phyloP scores from a whole-genome alignment of 2,888 invertebrate species.

The Heterodera filipjevi region DNA sequence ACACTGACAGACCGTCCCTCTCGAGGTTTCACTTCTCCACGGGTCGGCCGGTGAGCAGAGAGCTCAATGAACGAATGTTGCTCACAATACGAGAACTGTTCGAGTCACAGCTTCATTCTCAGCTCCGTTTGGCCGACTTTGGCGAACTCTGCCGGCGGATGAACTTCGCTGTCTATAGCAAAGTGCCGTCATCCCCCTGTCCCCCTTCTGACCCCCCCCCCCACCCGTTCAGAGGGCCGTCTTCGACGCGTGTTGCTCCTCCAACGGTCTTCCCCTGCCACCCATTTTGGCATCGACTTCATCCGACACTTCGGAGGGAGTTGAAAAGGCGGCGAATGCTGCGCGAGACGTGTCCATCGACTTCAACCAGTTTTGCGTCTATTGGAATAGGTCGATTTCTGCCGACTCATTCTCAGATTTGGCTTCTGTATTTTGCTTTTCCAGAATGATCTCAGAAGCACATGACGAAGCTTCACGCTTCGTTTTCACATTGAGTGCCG shows the following conservation, averaged over 20 bases:
- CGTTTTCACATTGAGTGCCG: slow-evolving; percentile 75
- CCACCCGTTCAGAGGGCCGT: slow-evolving; percentile 74
- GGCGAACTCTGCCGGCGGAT: slow-evolving; percentile 75
- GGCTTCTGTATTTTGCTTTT: slow-evolving; percentile 7
- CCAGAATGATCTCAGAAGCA: slow-evolving; percentile 55
- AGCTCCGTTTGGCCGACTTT: slow-evolving; percentile 50
- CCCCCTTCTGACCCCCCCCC: background rate
- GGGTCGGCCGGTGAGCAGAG: slow-evolving; percentile 55
- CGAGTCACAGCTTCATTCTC: slow-evolving; percentile 47
- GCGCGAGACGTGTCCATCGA: slow-evolving; percentile 43
- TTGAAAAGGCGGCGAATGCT: background rate
- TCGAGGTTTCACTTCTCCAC: slow-evolving; percentile 58
- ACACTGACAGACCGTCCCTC: background rate
- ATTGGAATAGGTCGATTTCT: slow-evolving; percentile 43
- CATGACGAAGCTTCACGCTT: slow-evolving; percentile 63
- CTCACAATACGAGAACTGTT: slow-evolving; percentile 56
- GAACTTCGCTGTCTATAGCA: slow-evolving; percentile 93
- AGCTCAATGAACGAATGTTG: slow-evolving; percentile 56
- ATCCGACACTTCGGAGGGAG: slow-evolving; percentile 13
- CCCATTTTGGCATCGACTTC: background rate
- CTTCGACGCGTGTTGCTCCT: slow-evolving; percentile 72
- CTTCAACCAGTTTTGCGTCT: slow-evolving; percentile 49
- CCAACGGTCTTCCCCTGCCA: slow-evolving; percentile 22
- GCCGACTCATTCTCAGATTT: background rate
- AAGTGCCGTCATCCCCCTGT: slow-evolving; percentile 67